Conservation (phyloP, 2,888 invertebrate genomes). For the Plagiodera versicolora region DNA sequence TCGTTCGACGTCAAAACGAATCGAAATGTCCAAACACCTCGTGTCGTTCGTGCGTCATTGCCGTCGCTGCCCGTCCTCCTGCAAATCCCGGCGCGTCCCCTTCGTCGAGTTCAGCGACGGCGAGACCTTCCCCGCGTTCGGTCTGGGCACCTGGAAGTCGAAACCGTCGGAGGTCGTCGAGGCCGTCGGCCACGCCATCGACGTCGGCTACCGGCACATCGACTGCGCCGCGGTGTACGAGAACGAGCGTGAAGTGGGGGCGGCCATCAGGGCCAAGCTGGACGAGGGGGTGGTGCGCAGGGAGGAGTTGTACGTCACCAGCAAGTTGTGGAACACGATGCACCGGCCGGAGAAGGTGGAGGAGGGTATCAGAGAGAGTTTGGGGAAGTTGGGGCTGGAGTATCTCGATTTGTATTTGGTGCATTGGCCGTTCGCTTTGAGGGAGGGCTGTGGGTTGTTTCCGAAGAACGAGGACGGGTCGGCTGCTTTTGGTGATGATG, state of each 20-base stretch:
- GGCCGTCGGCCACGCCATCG: conserved; percentile 70
- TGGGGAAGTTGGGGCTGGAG: conserved; percentile 56
- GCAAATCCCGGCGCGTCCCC: conserved; percentile 42
- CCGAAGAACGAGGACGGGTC: conserved; percentile 35
- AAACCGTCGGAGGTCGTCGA: conserved; percentile 60
- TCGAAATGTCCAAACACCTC: no score
- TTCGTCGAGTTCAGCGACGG: conserved; percentile 53
- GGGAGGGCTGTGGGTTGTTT: conserved; percentile 39
- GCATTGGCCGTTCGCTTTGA: conserved; percentile 59
- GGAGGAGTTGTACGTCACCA: conserved; percentile 68
- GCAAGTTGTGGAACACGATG: conserved; percentile 87
- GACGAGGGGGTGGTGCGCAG: conserved; percentile 59
- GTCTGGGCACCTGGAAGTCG: conserved; percentile 49
- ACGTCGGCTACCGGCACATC: conserved; percentile 73
- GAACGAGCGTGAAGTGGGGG: conserved; percentile 70
- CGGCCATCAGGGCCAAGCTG: conserved; percentile 47
- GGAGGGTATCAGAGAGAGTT: conserved; percentile 50
- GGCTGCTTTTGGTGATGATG: conserved; percentile 60
- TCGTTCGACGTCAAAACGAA: no score
- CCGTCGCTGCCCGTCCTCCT: not conserved
- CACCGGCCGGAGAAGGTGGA: conserved; percentile 68
- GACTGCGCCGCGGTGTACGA: conserved; percentile 72
- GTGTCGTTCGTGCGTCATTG: not conserved
- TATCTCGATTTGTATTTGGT: conserved; percentile 62
- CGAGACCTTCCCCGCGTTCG: conserved; percentile 54